phyloP scores from a whole-genome alignment of 2,113 vertebrate species.

The Turnix velox region DNA sequence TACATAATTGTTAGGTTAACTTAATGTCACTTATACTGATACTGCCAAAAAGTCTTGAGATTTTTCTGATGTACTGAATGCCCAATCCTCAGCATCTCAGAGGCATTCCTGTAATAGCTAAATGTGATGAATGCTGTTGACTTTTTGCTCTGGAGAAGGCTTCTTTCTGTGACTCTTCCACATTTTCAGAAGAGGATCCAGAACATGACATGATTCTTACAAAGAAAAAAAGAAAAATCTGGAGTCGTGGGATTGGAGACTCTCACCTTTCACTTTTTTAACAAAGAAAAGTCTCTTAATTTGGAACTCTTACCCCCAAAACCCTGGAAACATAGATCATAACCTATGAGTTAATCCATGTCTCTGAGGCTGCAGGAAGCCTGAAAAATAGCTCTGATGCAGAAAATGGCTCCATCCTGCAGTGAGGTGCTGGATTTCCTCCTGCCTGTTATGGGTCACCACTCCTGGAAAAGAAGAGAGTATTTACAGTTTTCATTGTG shows the following conservation, averaged over 20 bases:
- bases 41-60: neutral
- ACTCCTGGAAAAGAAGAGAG: neutral
- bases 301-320: neutral
- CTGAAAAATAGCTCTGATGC: neutral
- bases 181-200: neutral
- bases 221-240: no score
- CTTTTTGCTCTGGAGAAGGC: neutral
- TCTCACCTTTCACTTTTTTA: neutral
- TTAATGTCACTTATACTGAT: neutral
- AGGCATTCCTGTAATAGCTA: neutral
- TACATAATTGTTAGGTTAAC: neutral
- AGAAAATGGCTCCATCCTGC: neutral
- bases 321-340: neutral
- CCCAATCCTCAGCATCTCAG: neutral
- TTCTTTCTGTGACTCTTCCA: neutral
- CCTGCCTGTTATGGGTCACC: rapidly evolving
- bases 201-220: rapidly evolving
- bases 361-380: neutral
- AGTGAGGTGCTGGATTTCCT: neutral
- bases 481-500: neutral
- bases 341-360: neutral
- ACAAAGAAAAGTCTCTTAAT: neutral
- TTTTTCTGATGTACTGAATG: neutral
- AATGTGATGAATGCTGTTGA: neutral
- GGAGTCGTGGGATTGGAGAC: neutral